Evolutionary conservation across 1,140 invertebrate genomes (phyloP), one percentile per base, ranked within the genome.

Genomic region (Cydia pomonella): DNA sequence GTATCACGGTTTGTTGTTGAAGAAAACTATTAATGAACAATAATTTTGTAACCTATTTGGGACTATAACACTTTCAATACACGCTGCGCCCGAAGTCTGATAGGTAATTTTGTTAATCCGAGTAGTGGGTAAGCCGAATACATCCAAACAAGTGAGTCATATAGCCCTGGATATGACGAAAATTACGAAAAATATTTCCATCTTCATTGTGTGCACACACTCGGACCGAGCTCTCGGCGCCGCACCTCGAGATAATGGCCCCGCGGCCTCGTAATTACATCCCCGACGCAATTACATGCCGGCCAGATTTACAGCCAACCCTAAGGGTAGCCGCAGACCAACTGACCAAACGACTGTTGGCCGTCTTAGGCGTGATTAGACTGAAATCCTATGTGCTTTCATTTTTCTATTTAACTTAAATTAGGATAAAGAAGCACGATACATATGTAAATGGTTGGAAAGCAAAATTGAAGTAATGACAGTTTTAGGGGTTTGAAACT

Each of bases 151-250:
- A 13, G 41, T 44, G 9, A 33, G 6, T 33, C 5, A 38, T 38
- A 44, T 3, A 44, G 0, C 2, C 38, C 18, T 41, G 25, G n/a
- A 75, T 75, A 27, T 75, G 21, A 12, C 9, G 12, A 29, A 16
- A n/a, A 16, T 16, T 1, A n/a, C 25, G 25, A 16, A n/a, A n/a
- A 18, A 66, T 66, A 29, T 66, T 29, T 66, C 27, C 27, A 16
- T 75, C 16, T 59, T 72, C 10, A 72, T 72, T 63, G 59, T 72
- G 5, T 59, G 13, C 13, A 75, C 71, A 69, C 18, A 13, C 16
- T 18, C 53, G 44, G 27, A 12, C 25, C 38, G 21, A 13, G 63
- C 0, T 27, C 21, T 27, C 13, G 29, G 23, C 62, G 13, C 18
- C 64, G 29, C 64, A 69, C 29, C 64, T 69, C 64, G 64, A 33